Conservation (phyloP, 1,140 invertebrate genomes). For the Cotesia glomerata region DNA sequence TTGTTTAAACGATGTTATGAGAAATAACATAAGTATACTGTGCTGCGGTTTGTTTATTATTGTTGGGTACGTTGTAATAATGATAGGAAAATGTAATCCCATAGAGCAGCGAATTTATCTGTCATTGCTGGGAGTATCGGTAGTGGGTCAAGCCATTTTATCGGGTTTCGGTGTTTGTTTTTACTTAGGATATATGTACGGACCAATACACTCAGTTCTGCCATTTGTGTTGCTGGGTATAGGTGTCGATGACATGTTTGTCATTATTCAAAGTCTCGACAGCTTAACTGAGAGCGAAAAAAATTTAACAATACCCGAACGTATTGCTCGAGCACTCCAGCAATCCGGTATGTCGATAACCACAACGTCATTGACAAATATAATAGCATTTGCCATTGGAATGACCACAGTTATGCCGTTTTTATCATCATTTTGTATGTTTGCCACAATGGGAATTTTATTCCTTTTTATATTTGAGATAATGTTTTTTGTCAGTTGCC, state of each 20-base stretch:
- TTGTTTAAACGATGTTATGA: slow-evolving; percentile 54
- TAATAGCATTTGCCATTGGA: slow-evolving; percentile 71
- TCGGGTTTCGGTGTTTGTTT: slow-evolving; percentile 66
- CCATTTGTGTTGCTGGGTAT: slow-evolving; percentile 67
- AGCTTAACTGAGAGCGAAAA: slow-evolving; percentile 50
- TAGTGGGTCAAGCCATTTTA: slow-evolving; percentile 64
- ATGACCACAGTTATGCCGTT: slow-evolving; percentile 66
- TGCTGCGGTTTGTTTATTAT: slow-evolving; percentile 65
- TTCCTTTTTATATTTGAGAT: slow-evolving; percentile 65
- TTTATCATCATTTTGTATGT: slow-evolving; percentile 64
- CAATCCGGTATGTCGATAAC: slow-evolving; percentile 73
- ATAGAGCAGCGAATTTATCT: slow-evolving; percentile 65
- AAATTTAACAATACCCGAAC: slow-evolving; percentile 45
- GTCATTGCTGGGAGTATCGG: slow-evolving; percentile 63
- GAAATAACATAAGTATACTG: slow-evolving; percentile 63
- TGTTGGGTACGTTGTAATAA: slow-evolving; percentile 64
- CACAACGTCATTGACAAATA: slow-evolving; percentile 73
- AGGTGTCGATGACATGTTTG: slow-evolving; percentile 66
- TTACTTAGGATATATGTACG: slow-evolving; percentile 63
- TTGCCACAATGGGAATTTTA: slow-evolving; percentile 62
- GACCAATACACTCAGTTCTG: slow-evolving; percentile 66
- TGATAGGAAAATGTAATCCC: slow-evolving; percentile 66
- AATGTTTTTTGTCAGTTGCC: slow-evolving; percentile 67
- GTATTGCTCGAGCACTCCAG: slow-evolving; percentile 60
- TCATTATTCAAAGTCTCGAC: slow-evolving; percentile 63